A percentile compares a stretch with the other conserved stretches of the same genome.
phyloP scores from a whole-genome alignment of 2,113 vertebrate species.

The Ailuropoda melanoleuca region DNA sequence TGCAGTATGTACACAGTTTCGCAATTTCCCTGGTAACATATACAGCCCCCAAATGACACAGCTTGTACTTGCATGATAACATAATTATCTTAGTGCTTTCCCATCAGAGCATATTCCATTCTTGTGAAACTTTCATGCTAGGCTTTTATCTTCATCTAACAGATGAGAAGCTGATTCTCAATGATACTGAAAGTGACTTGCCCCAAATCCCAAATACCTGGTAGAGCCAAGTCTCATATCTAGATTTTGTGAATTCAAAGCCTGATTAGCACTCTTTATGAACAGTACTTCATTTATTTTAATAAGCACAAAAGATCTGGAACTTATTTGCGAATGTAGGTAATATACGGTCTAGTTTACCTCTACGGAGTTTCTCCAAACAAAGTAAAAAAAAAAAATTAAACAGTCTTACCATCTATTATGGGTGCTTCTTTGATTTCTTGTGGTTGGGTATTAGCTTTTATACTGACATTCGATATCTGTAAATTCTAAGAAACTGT shows the following conservation, averaged over 20 bases:
- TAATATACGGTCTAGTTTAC: background rate
- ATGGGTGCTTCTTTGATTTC: slow-evolving; percentile 13
- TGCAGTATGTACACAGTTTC: background rate
- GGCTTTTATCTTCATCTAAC: background rate
- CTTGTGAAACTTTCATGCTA: background rate
- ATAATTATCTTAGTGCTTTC: background rate
- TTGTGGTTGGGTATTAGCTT: background rate
- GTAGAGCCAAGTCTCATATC: background rate
- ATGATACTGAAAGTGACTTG: background rate
- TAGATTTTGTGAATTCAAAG: background rate
- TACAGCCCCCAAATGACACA: background rate
- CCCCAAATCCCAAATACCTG: background rate
- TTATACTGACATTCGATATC: background rate
- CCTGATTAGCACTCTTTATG: background rate
- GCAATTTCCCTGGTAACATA: background rate
- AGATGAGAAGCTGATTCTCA: background rate
- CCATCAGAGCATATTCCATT: background rate
- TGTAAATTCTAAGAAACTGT: background rate
- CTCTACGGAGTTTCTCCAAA: background rate
- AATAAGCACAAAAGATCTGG: background rate
- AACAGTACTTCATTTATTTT: background rate
- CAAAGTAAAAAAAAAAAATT: background rate
- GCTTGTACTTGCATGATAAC: background rate
- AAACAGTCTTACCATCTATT: background rate
- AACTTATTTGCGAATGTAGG: background rate